Conservation (phyloP, 2,113 vertebrate species). For the Ammodytes dubius region DNA sequence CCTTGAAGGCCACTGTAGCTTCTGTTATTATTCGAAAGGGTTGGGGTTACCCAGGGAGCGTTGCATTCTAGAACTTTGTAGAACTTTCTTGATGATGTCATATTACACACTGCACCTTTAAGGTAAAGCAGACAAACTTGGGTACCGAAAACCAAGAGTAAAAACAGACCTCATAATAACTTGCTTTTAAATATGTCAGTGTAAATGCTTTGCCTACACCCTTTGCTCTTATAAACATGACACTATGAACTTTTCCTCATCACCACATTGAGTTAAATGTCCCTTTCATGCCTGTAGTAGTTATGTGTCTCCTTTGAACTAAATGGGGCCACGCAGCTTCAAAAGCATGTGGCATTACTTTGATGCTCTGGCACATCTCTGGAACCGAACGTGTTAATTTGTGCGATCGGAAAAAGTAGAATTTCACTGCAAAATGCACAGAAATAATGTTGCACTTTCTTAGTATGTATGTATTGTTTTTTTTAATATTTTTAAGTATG, state of each 20-base stretch:
- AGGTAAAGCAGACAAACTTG: too few species aligned
- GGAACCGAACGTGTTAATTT: slow-evolving; percentile 10
- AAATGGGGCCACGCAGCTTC: background rate
- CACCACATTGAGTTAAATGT: background rate
- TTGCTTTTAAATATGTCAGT: background rate
- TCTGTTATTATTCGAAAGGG: too few species aligned
- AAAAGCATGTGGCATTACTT: background rate
- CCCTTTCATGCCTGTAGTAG: background rate
- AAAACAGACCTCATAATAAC: too few species aligned
- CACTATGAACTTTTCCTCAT: background rate
- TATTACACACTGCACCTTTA: too few species aligned
- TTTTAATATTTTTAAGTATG: too few species aligned
- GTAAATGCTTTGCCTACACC: background rate
- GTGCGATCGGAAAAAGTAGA: background rate
- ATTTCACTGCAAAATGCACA: background rate
- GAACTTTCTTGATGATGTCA: too few species aligned
- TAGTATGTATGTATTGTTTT: too few species aligned
- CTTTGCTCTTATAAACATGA: background rate
- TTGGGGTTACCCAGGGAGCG: too few species aligned
- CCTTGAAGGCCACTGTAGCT: too few species aligned
- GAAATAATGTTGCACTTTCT: too few species aligned
- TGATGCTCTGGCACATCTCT: slow-evolving; percentile 32
- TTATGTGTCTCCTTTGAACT: background rate
- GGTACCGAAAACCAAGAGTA: background rate
- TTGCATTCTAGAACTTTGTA: too few species aligned